Percentiles rank a stretch among this genome's conserved stretches.
phyloP scores from a whole-genome alignment of 2,888 invertebrate genomes.

The Leucozona laternaria region DNA sequence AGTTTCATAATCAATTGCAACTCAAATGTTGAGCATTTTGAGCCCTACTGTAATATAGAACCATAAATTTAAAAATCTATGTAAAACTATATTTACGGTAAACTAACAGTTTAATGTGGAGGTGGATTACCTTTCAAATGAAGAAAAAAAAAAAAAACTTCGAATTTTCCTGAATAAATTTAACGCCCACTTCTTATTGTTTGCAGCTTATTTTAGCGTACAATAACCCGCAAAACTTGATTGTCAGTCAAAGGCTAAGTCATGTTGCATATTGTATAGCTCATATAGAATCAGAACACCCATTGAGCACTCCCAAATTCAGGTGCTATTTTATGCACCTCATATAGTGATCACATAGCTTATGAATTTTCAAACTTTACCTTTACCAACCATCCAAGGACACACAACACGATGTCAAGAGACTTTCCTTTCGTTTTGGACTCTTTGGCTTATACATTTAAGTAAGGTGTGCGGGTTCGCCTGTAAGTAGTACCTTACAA shows the following conservation, averaged over 20 bases:
- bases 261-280: conserved; percentile 24
- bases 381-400: conserved; percentile 51
- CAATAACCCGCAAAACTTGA: conserved; percentile 65
- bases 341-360: conserved; percentile 61
- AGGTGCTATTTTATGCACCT: conserved; percentile 71
- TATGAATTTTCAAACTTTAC: conserved; percentile 62
- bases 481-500: neutral
- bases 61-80: conserved; percentile 2
- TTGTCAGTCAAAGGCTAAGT: conserved; percentile 56
- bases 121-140: conserved; percentile 5
- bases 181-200: conserved; percentile 17
- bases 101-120: conserved; percentile 24
- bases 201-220: conserved; percentile 50
- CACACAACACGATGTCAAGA: conserved; percentile 65
- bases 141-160: neutral
- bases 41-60: conserved; percentile 37
- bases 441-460: conserved; percentile 35
- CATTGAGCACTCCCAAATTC: conserved; percentile 70
- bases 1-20: no score
- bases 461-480: conserved; percentile 45
- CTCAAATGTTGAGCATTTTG: neutral
- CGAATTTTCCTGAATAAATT: conserved; percentile 48
- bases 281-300: conserved; percentile 49
- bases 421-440: conserved; percentile 63
- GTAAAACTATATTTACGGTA: conserved; percentile 44